These are phyloP conservation scores for Brachypterus glaber DNA, from an alignment of 2,888 invertebrate species.

Conservation along the genomic window DNA sequence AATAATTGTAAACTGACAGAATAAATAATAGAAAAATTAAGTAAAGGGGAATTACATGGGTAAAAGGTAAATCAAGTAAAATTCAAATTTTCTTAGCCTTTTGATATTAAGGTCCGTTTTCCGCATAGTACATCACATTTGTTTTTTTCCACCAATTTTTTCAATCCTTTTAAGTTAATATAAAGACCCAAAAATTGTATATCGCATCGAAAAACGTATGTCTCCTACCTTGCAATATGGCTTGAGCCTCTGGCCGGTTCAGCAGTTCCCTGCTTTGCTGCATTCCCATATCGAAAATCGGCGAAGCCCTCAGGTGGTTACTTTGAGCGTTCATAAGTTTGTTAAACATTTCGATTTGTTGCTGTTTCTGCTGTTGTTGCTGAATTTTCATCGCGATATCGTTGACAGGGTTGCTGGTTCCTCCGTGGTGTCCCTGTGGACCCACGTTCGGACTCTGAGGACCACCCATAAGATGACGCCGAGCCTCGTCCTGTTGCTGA, in stretches of 20 bases:
- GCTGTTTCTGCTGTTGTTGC: conserved; percentile 36
- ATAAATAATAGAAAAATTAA: too few species aligned
- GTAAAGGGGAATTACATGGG: too few species aligned
- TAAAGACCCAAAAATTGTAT: too few species aligned
- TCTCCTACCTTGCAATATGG: conserved; percentile 59
- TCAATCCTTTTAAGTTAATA: too few species aligned
- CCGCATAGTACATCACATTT: too few species aligned
- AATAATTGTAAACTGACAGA: too few species aligned
- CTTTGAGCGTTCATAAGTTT: conserved; percentile 35
- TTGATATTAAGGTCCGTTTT: too few species aligned
- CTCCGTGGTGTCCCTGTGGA: conserved; percentile 9
- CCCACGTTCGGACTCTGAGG: conserved; percentile 9
- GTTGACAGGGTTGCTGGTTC: conserved; percentile 24
- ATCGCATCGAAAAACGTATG: too few species aligned
- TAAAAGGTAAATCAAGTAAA: too few species aligned
- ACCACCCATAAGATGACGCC: conserved; percentile 17
- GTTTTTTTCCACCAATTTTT: not conserved
- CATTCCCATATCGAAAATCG: conserved; percentile 41
- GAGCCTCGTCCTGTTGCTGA: conserved; percentile 39
- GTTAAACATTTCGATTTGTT: conserved; percentile 37
- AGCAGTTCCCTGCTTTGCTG: conserved; percentile 54
- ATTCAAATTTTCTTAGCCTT: too few species aligned
- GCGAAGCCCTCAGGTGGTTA: conserved; percentile 35
- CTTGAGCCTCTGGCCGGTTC: conserved; percentile 66
- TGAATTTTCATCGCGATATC: conserved; percentile 44